phyloP scores from a whole-genome alignment of 30 jellyfish, hydroid and myxozoan species.

The Aurelia aurita complex sp. Pacific region DNA sequence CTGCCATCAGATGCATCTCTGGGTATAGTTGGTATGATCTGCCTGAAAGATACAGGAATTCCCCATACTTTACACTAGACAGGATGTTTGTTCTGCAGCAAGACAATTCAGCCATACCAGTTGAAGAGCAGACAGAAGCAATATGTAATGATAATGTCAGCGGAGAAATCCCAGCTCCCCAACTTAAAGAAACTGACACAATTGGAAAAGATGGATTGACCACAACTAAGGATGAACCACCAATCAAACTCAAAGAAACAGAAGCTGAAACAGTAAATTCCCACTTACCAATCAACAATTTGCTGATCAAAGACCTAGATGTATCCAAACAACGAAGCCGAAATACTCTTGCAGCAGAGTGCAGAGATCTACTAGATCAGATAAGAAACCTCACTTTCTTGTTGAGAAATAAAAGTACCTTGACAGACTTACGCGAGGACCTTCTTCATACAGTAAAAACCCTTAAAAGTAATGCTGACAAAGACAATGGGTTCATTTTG shows the following conservation, averaged over 20 bases:
- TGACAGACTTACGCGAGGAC: not conserved
- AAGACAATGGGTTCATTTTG: constrained; percentile 39
- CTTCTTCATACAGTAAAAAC: constrained; percentile 1
- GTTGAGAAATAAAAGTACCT: not conserved
- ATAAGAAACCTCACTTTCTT: constrained; percentile 34
- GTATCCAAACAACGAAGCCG: not conserved
- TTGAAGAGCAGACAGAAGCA: not conserved
- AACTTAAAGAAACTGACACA: too few species aligned
- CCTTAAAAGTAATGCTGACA: constrained; percentile 32
- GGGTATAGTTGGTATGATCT: constrained; percentile 18
- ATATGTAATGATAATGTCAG: too few species aligned
- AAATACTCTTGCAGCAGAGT: constrained; percentile 22
- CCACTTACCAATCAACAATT: not conserved
- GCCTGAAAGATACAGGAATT: constrained; percentile 38
- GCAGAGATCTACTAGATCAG: constrained; percentile 33
- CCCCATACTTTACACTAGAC: constrained; percentile 22
- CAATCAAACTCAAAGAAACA: too few species aligned
- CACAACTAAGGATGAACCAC: too few species aligned
- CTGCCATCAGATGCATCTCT: not conserved
- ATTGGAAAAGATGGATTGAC: too few species aligned
- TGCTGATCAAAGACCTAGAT: not conserved
- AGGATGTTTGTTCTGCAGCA: constrained; percentile 2
- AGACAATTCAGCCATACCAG: not conserved
- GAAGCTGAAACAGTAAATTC: not conserved
- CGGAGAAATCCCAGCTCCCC: too few species aligned